Evolutionary conservation across 30 jellyfish, hydroid and myxozoan species (phyloP).

Genomic region (Pelagia noctiluca): DNA sequence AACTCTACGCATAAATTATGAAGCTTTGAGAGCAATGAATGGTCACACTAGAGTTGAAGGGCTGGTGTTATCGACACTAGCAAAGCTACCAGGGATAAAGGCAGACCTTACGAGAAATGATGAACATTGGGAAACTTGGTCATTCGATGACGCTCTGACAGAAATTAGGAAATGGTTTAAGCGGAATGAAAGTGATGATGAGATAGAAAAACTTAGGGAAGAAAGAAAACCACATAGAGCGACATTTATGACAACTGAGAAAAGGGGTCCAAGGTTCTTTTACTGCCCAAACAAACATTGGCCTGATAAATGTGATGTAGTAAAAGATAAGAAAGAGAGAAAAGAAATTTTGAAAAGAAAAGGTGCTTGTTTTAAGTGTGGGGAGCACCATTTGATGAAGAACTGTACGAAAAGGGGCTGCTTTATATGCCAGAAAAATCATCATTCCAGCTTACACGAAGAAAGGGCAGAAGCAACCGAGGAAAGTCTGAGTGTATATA

Average conservation of each 20-base stretch:
- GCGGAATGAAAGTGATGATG: slow-evolving; percentile 38
- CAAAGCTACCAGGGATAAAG: slow-evolving; percentile 42
- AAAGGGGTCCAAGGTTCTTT: too few species aligned
- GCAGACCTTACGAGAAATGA: slow-evolving; percentile 63
- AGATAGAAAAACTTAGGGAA: background rate
- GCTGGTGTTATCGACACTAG: slow-evolving; percentile 37
- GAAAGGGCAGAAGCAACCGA: too few species aligned
- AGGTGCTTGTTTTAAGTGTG: slow-evolving; percentile 59
- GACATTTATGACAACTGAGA: slow-evolving; percentile 23
- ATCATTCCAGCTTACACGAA: slow-evolving; percentile 59
- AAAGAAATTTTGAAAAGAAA: slow-evolving; percentile 41
- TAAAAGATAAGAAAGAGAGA: slow-evolving; percentile 34
- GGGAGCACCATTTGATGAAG: slow-evolving; percentile 39
- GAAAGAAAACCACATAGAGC: background rate
- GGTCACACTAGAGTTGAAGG: slow-evolving; percentile 8
- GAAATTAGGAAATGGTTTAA: slow-evolving; percentile 54
- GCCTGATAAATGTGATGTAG: slow-evolving; percentile 58
- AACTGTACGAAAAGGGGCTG: slow-evolving; percentile 54
- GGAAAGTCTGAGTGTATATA: slow-evolving; percentile 34
- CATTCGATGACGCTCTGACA: slow-evolving; percentile 25
- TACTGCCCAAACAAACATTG: slow-evolving; percentile 65
- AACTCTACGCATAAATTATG: background rate
- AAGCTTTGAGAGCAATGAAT: slow-evolving; percentile 4
- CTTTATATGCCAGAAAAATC: slow-evolving; percentile 59
- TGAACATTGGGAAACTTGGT: slow-evolving; percentile 52